phyloP scores from a whole-genome alignment of 1,140 invertebrate genomes.

The Bombus breviceps region DNA sequence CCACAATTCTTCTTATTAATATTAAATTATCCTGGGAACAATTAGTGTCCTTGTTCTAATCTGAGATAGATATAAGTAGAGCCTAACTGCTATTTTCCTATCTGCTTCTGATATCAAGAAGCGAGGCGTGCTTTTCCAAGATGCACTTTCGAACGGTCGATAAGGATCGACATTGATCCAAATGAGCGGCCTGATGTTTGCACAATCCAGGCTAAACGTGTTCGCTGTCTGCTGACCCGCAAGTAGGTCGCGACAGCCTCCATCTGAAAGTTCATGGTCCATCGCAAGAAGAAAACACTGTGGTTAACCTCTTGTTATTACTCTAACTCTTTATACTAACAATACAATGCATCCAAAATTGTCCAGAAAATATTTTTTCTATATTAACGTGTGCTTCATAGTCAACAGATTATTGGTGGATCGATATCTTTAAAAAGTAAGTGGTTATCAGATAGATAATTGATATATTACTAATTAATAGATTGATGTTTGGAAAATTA shows the following conservation, averaged over 20 bases:
- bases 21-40: neutral
- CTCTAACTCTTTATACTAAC: neutral
- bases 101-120: neutral
- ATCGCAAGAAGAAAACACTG: neutral
- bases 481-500: too few species aligned
- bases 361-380: too few species aligned
- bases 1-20: neutral
- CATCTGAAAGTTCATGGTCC: constrained; percentile 21
- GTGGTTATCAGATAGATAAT: neutral
- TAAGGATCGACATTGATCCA: constrained; percentile 36
- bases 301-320: too few species aligned
- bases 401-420: too few species aligned
- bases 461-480: neutral
- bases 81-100: neutral
- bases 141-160: constrained; percentile 12
- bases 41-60: neutral
- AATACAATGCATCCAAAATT: neutral
- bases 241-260: constrained; percentile 4
- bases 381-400: too few species aligned
- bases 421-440: neutral
- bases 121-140: neutral
- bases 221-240: constrained; percentile 18
- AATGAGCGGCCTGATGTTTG: constrained; percentile 16
- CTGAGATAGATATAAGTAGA: neutral
- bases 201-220: constrained; percentile 16